Conservation (phyloP, 1,140 invertebrate species). For the Physella acuta region DNA sequence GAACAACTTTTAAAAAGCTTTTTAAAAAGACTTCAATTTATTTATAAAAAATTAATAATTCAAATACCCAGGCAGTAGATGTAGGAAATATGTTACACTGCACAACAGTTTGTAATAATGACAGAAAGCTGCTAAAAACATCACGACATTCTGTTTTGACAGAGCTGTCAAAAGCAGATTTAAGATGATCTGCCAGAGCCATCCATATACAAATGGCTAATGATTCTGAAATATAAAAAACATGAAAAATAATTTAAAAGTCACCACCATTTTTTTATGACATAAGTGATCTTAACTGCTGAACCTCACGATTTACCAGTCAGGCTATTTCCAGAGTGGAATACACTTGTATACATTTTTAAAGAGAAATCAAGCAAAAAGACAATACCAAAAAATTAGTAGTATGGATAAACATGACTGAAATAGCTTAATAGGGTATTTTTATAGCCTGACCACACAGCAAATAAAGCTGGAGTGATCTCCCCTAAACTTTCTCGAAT, state of each 20-base stretch:
- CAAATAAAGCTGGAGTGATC: too few species aligned
- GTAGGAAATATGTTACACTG: neutral
- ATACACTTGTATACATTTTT: too few species aligned
- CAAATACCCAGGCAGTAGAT: neutral
- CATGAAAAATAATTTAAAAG: neutral
- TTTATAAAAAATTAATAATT: neutral
- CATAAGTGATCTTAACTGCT: too few species aligned
- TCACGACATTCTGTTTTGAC: conserved; percentile 13
- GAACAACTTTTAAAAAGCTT: neutral
- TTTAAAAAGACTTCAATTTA: neutral
- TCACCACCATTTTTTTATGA: neutral
- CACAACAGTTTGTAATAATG: conserved; percentile 1
- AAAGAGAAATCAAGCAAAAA: too few species aligned
- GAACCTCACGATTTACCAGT: too few species aligned
- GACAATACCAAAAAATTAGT: too few species aligned
- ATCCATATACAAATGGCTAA: conserved; percentile 13
- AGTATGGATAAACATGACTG: too few species aligned
- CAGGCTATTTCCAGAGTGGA: too few species aligned
- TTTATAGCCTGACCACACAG: too few species aligned
- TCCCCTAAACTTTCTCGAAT: too few species aligned
- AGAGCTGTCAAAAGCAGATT: conserved; percentile 11
- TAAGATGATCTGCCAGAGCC: conserved; percentile 9
- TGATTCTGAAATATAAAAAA: conserved; percentile 6
- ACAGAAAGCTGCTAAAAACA: conserved; percentile 13
- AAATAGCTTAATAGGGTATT: too few species aligned